A percentile compares a stretch with the other conserved stretches of the same genome.
Evolutionary conservation across 1,140 invertebrate species (phyloP).

Genomic region (Archivesica marissinica): DNA sequence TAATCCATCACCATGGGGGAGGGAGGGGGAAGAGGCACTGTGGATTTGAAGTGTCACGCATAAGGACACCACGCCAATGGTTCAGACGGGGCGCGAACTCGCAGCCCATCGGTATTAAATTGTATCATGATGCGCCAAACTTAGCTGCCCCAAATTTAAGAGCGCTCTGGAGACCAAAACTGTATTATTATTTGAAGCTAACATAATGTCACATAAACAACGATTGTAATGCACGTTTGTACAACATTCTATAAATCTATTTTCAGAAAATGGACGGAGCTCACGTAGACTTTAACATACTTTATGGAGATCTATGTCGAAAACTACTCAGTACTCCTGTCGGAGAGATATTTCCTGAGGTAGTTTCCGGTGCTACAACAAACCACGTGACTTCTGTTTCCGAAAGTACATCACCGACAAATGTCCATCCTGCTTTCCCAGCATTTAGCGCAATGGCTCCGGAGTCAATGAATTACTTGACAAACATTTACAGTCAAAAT

Average conservation of each 20-base stretch:
- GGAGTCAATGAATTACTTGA: neutral
- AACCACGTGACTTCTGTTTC: neutral
- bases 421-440: constrained; percentile 16
- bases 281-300: constrained; percentile 13
- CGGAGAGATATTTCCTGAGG: constrained; percentile 31
- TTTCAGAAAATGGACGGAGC: neutral
- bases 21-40: too few species aligned
- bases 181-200: neutral
- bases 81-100: too few species aligned
- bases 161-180: neutral
- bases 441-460: neutral
- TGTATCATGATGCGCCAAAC: too few species aligned
- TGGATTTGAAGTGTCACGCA: too few species aligned
- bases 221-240: neutral
- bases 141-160: neutral
- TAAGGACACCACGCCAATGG: too few species aligned
- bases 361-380: neutral
- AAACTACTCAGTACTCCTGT: constrained; percentile 54
- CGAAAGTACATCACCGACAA: neutral
- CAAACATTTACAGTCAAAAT: neutral
- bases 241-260: neutral
- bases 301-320: constrained; percentile 45
- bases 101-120: too few species aligned
- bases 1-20: too few species aligned
- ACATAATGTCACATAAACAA: neutral